These are phyloP conservation scores for Chromoteleia sp. DNA, from an alignment of 2,888 invertebrate species.

Conservation along the genomic window DNA sequence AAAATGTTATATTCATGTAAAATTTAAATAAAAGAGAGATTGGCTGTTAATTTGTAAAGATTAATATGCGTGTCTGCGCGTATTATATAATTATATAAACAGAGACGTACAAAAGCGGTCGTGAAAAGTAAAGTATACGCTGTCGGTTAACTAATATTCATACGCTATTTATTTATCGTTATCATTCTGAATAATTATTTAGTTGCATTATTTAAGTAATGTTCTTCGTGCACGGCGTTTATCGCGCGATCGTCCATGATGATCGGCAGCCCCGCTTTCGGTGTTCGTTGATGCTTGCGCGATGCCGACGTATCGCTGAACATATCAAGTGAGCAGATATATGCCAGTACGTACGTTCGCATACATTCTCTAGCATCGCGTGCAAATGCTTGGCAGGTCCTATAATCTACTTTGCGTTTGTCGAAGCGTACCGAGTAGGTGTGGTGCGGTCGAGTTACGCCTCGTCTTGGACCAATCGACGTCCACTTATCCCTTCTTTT, in stretches of 20 bases:
- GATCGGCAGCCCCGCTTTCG: conserved; percentile 60
- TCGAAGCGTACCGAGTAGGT: conserved; percentile 70
- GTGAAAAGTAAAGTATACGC: not conserved
- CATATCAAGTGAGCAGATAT: conserved; percentile 56
- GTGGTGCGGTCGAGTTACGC: conserved; percentile 70
- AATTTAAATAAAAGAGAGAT: no score
- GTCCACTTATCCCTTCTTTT: conserved; percentile 63
- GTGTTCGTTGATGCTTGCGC: conserved; percentile 66
- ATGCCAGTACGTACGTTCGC: conserved; percentile 23
- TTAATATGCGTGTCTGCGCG: not conserved
- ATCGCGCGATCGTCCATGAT: conserved; percentile 48
- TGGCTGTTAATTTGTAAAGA: not conserved
- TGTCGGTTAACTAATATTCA: not conserved
- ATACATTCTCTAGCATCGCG: conserved; percentile 66
- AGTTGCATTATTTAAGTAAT: conserved; percentile 31
- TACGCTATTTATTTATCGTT: conserved; percentile 17
- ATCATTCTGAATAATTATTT: conserved; percentile 42
- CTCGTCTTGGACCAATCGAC: conserved; percentile 66
- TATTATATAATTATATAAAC: conserved; percentile 1
- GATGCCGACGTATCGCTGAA: conserved; percentile 64
- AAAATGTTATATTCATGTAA: no score
- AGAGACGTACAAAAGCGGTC: no score
- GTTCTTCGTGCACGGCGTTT: conserved; percentile 31
- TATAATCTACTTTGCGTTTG: conserved; percentile 68
- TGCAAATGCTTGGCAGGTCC: conserved; percentile 68